phyloP scores from a whole-genome alignment of 2,113 vertebrate species.

The Labeo catla region DNA sequence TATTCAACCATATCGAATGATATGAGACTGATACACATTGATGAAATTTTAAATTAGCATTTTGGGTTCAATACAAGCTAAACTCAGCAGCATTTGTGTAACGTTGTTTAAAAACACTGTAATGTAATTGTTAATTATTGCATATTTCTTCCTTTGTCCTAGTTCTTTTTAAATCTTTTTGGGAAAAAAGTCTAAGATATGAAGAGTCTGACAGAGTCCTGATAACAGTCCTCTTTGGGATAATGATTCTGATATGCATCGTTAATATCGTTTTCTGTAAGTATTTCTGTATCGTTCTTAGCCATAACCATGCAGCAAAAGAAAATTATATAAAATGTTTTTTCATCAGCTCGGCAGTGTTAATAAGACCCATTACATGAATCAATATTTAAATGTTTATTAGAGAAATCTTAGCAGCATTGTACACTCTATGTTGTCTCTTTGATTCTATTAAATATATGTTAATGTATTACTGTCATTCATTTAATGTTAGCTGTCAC shows the following conservation, averaged over 20 bases:
- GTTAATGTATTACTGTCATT: too few relatives aligned
- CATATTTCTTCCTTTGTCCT: not conserved
- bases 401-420: too few relatives aligned
- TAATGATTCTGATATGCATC: slow-evolving; percentile 26
- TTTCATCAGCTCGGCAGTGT: not conserved
- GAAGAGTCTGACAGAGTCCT: not conserved
- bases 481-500: too few relatives aligned
- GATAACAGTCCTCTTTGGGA: slow-evolving; percentile 26
- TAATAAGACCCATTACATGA: too few relatives aligned
- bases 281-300: not conserved
- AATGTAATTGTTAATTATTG: too few relatives aligned
- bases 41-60: not conserved
- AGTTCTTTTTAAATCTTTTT: slow-evolving; percentile 4
- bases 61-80: not conserved
- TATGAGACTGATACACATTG: not conserved
- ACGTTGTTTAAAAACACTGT: too few relatives aligned
- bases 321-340: not conserved
- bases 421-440: too few relatives aligned
- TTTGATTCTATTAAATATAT: too few relatives aligned
- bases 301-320: not conserved
- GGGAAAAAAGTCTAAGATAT: not conserved
- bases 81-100: not conserved
- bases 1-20: not conserved
- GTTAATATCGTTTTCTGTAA: slow-evolving; percentile 22
- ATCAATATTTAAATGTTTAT: too few relatives aligned